Conservation (phyloP, 2,797 vertebrate species). For the Sebastes kiyomatsui region DNA sequence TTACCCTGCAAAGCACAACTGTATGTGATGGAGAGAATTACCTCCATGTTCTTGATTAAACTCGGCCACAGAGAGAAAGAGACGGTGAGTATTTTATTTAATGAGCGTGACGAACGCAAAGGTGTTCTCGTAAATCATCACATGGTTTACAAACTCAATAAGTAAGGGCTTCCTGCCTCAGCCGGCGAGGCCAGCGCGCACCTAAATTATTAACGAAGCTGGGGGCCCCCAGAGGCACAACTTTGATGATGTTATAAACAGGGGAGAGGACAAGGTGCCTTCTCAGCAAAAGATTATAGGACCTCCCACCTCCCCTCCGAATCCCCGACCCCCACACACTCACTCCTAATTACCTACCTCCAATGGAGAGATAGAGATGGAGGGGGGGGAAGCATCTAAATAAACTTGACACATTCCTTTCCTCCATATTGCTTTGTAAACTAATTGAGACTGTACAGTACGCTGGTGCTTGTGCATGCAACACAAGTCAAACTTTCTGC, state of each 20-base stretch:
- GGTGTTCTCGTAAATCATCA: conserved; percentile 98
- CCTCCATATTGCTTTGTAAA: conserved; percentile 22
- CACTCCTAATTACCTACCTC: conserved; percentile 91
- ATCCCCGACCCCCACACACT: conserved; percentile 88
- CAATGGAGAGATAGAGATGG: conserved; percentile 76
- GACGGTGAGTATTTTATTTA: conserved; percentile 89
- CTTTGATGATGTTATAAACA: conserved; percentile 99
- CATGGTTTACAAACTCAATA: conserved; percentile 99
- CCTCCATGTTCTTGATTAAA: conserved; percentile 89
- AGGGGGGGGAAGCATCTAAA: conserved; percentile 76
- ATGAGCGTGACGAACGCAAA: conserved; percentile 92
- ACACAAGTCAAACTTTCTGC: conserved; percentile 7
- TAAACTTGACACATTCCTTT: conserved; percentile 84
- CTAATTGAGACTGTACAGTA: conserved; percentile 13
- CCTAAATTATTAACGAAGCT: conserved; percentile 98
- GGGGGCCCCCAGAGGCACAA: conserved; percentile 93
- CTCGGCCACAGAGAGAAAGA: conserved; percentile 53
- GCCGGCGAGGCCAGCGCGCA: conserved; percentile 88
- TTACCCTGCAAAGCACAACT: conserved; percentile 2
- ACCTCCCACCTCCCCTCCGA: conserved; percentile 67
- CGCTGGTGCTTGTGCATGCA: neutral
- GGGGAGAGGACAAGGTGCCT: conserved; percentile 97
- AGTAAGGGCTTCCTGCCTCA: conserved; percentile 95
- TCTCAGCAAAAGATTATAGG: conserved; percentile 98
- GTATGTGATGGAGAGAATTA: conserved; percentile 52